Evolutionary conservation across 2,113 vertebrate species (phyloP).

Genomic region (Sphyrna mokarran): DNA sequence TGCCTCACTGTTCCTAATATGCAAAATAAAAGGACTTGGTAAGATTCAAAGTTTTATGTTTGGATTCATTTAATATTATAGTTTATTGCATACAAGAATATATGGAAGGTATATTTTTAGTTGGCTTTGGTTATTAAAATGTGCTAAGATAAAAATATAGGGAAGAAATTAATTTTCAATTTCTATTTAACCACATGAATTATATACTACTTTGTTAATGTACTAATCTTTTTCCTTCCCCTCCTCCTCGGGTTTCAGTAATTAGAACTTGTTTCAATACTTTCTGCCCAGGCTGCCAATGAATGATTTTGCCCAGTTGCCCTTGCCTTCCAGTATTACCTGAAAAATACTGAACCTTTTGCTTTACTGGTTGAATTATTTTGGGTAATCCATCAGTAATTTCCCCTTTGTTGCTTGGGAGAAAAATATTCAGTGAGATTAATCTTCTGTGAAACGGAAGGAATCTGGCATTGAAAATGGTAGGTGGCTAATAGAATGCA

Average conservation of each 20-base stretch:
- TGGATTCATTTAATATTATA: background rate
- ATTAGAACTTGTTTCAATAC: background rate
- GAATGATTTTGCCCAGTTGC: background rate
- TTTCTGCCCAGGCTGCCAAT: background rate
- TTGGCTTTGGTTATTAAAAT: background rate
- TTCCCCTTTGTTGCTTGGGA: background rate
- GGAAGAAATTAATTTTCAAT: background rate
- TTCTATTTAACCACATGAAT: background rate
- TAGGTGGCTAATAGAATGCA: background rate
- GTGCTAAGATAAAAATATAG: background rate
- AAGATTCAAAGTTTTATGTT: background rate
- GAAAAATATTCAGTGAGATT: background rate
- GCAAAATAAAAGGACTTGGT: background rate
- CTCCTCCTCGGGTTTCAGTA: background rate
- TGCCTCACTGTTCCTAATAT: background rate
- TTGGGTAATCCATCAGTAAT: background rate
- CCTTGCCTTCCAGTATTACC: background rate
- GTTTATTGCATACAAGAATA: background rate
- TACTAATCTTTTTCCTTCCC: background rate
- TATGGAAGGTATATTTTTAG: background rate
- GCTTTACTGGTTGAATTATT: background rate
- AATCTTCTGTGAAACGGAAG: background rate
- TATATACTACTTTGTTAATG: background rate
- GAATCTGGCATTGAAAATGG: background rate
- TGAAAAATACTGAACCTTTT: background rate